These are phyloP conservation scores for Cichlasoma orientale DNA, from an alignment of 2,797 vertebrate genomes.

Conservation along the genomic window DNA sequence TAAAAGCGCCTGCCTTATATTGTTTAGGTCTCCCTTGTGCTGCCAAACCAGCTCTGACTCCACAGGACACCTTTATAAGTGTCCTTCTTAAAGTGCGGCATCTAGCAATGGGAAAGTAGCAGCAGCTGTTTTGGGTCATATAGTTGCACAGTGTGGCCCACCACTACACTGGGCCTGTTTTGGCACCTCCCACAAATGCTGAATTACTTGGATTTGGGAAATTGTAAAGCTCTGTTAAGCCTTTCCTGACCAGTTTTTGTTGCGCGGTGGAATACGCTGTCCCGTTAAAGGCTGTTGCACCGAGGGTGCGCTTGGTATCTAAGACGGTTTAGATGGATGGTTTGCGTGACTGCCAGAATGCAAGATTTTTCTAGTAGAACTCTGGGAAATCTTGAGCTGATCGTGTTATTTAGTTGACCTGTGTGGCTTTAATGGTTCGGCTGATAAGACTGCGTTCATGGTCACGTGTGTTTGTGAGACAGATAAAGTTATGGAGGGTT, in stretches of 20 bases:
- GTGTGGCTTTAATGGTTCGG: background rate
- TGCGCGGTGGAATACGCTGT: background rate
- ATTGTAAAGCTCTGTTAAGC: background rate
- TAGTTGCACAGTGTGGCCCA: background rate
- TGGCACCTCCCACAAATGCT: background rate
- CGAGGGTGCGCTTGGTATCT: background rate
- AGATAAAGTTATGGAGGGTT: conserved; percentile 7
- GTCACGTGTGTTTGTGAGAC: conserved; percentile 20
- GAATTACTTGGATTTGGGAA: conserved; percentile 3
- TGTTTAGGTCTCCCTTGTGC: background rate
- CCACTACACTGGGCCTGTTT: background rate
- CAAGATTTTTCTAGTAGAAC: background rate
- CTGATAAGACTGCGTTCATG: conserved; percentile 5
- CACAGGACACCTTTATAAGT: background rate
- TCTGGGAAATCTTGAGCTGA: background rate
- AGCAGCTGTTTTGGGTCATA: background rate
- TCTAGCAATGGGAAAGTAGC: background rate
- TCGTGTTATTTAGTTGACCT: background rate
- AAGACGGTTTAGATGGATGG: background rate
- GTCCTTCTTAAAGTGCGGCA: background rate
- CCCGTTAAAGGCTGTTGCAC: too few relatives aligned
- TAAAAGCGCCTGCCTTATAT: background rate
- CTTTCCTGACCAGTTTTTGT: background rate
- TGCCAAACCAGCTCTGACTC: background rate
- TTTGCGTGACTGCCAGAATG: background rate